These are phyloP conservation scores for Ctenochaetus hawaiiensis DNA, from an alignment of 2,797 vertebrate species.

Conservation along the genomic window DNA sequence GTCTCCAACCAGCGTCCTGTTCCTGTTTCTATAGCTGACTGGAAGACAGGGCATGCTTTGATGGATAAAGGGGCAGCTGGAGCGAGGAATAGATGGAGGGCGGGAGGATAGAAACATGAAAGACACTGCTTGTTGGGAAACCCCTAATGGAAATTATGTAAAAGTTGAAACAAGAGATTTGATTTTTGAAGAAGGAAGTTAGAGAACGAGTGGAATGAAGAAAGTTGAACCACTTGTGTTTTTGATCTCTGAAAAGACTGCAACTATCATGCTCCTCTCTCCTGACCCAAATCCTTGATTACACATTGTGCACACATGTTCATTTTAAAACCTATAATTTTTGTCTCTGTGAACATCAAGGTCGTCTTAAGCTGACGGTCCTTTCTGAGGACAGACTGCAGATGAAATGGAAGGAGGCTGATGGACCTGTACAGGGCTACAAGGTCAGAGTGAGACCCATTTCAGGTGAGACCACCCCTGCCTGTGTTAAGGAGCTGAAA, in stretches of 20 bases:
- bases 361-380: slow-evolving; percentile 89
- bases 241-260: slow-evolving; percentile 73
- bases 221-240: slow-evolving; percentile 55
- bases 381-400: slow-evolving; percentile 93
- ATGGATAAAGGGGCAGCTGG: slow-evolving; percentile 77
- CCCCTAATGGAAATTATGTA: slow-evolving; percentile 76
- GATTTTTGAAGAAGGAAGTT: slow-evolving; percentile 70
- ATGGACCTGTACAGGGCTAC: slow-evolving; percentile 89
- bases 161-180: slow-evolving; percentile 73
- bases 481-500: neutral
- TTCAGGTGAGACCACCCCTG: slow-evolving; percentile 86
- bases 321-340: neutral
- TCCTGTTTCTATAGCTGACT: slow-evolving; percentile 67
- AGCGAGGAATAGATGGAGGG: slow-evolving; percentile 54
- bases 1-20: slow-evolving; percentile 74
- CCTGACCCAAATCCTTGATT: slow-evolving; percentile 29
- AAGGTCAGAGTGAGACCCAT: slow-evolving; percentile 92
- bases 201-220: slow-evolving; percentile 41
- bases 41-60: slow-evolving; percentile 85
- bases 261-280: slow-evolving; percentile 8
- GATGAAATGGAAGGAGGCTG: slow-evolving; percentile 94
- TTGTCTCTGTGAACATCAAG: slow-evolving; percentile 53
- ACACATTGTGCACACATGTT: neutral
- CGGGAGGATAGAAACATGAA: slow-evolving; percentile 71
- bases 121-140: slow-evolving; percentile 81